Base-by-base conservation (phyloP, 2,797 vertebrate genomes). In the Brachyalestes nurse region DNA sequence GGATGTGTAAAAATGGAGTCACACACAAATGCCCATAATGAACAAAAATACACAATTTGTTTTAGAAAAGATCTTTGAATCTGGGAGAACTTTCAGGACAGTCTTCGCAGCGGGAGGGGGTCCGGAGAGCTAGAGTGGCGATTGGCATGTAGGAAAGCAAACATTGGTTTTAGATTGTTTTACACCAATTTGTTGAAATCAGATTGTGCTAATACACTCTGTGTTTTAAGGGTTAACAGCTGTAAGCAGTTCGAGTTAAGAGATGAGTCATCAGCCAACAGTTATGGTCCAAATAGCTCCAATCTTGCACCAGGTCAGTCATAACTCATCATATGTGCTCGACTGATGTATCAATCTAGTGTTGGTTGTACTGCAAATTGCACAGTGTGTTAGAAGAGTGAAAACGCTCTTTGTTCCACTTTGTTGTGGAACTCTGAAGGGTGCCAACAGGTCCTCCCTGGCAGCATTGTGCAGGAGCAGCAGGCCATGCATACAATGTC, bases 401-500 rank as follows among this genome's bases (percentile, higher is more conserved):
- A 72, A 72, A 40, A 14, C 45, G 58, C 66, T 4, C 74, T 78
- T 72, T 72, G 64, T 69, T 13, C 58, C 38, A 47, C 76, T 79
- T 13, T 53, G 7, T 2, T 67, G 28, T 75, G 40, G 73, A 79
- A 73, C 19, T 28, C 72, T 79, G 72, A 2, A 14, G 45, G 65
- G 75, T 28, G 78, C 34, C 77, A 70, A 76, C 69, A 80, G 72
- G 47, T 75, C 51, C 21, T 62, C 45, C 16, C 42, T 80, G 75
- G 78, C 71, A 53, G 62, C 58, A 47, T 75, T 62, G 65, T 71
- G 60, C 23, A 47, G 65, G 53, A 81, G 78, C 81, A 78, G 84
- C 81, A 80, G 55, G 84, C 77, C 40, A 25, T 66, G 55, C 14
- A 70, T 34, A 1, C 65, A 45, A 4, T 16, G 64, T 76, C 61